These are phyloP conservation scores for Synodontis membranacea DNA, from an alignment of 2,113 vertebrate species.

Conservation along the genomic window DNA sequence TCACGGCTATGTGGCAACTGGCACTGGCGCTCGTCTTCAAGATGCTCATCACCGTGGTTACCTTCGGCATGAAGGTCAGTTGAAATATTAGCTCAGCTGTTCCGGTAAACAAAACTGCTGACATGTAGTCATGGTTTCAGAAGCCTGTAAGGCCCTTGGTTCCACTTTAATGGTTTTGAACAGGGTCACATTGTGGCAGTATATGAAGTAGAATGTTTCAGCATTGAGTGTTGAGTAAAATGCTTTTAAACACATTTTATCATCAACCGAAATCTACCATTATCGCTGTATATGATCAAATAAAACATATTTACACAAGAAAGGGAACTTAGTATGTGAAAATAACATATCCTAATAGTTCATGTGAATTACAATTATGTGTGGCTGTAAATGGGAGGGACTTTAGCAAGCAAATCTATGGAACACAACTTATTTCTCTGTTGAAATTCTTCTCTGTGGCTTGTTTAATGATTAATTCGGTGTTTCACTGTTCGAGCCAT, in stretches of 20 bases:
- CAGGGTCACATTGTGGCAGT: background rate
- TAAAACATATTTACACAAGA: background rate
- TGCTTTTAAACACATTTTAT: background rate
- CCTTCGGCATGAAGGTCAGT: slow-evolving; percentile 87
- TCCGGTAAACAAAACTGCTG: background rate
- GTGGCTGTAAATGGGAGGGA: background rate
- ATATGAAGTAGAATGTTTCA: background rate
- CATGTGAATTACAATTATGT: background rate
- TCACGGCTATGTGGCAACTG: slow-evolving; percentile 82
- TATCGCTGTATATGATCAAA: background rate
- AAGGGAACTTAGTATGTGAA: background rate
- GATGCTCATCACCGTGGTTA: slow-evolving; percentile 84
- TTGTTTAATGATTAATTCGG: background rate
- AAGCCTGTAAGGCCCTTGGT: background rate
- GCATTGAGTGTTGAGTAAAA: background rate
- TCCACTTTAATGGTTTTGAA: background rate
- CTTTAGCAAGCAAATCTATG: background rate
- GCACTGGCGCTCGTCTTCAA: slow-evolving; percentile 81
- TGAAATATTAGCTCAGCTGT: background rate
- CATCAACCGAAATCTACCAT: too few species aligned
- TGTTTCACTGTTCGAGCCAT: background rate
- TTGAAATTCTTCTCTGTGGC: background rate
- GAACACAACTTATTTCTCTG: background rate
- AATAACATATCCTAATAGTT: background rate
- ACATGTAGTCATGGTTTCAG: background rate